Evolutionary conservation across 2,113 vertebrate genomes (phyloP), one percentile per base, ranked within the genome.

Genomic region (Atractosteus spatula): DNA sequence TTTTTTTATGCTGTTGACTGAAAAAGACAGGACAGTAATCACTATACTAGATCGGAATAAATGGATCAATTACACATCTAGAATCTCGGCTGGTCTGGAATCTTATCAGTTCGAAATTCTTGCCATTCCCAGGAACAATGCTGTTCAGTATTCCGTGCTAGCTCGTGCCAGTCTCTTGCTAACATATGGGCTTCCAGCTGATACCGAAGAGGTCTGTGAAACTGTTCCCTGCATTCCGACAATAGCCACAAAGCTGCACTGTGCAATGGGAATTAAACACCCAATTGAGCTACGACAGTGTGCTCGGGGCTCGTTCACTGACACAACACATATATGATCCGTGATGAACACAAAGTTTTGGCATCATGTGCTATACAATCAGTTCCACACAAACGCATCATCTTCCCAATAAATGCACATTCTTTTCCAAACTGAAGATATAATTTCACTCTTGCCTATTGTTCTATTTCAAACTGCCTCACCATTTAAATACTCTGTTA

Each of bases 111-210:
- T 44, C 41, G 76, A 74, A 81, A 82, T 89, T 87, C 85, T 77
- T 84, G 69, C 73, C 84, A 87, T 89, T 88, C 88, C 81, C 55
- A 62, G 41, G 71, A 73, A 82, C 75, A 76, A 61, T 66, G 51
- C 71, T 43, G 71, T 73, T 51, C 76, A 78, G 71, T 73, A 76
- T 82, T 73, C 77, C 71, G 78, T 66, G 54, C 45, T 74, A 71
- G 76, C 73, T 86, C 67, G 77, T 80, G 81, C 78, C 75, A 81
- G 76, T 63, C 74, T 6, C 78, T 81, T 73, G 72, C 72, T 72
- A 80, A 79, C 78, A 54, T 79, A 79, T 8, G 66, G 45, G 3
- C 17, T 68, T 68, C 66, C 16, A 51, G 66, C 66, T 16, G 74
- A 68, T 57, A 74, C 65, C 78, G 14, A 42, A 41, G 10, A 44